A percentile compares a stretch with the other conserved stretches of the same genome.
Conservation (phyloP, 2,888 invertebrate species). For the Prionchulus punctatus region DNA sequence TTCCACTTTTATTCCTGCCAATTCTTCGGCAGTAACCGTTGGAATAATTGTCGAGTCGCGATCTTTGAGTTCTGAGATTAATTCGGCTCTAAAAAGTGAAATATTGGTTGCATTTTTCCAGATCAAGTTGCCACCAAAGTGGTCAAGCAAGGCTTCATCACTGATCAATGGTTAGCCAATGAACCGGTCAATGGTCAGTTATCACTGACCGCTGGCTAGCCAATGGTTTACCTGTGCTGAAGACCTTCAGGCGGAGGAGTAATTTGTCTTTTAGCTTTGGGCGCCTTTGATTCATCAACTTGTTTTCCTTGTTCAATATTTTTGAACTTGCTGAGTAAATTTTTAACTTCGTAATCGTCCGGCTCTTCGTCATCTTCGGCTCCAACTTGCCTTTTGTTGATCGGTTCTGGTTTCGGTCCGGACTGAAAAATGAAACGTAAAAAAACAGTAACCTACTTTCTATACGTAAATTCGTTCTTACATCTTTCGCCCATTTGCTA, state of each 20-base stretch:
- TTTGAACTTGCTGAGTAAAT: constrained; percentile 32
- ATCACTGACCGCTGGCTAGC: neutral
- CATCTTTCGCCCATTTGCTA: constrained; percentile 12
- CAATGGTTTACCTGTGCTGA: no score
- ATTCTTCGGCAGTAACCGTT: neutral
- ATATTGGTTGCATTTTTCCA: no score
- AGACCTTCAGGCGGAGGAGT: constrained; percentile 14
- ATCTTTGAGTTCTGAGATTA: constrained; percentile 7
- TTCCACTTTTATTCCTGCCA: constrained; percentile 14
- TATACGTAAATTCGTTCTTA: neutral
- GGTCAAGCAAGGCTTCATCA: neutral
- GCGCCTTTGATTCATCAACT: constrained; percentile 5
- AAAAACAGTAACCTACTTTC: neutral
- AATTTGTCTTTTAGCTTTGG: constrained; percentile 12
- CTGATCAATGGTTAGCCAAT: no score
- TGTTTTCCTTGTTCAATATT: constrained; percentile 20
- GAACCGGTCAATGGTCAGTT: neutral
- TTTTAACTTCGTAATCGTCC: constrained; percentile 30
- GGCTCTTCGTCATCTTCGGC: constrained; percentile 13
- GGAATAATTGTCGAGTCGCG: constrained; percentile 5
- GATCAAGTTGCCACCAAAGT: neutral
- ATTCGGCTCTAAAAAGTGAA: constrained; percentile 9
- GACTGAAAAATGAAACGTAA: neutral
- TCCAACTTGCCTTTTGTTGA: neutral
- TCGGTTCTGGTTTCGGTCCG: constrained; percentile 6